phyloP scores from a whole-genome alignment of 2,888 invertebrate species.

The Eupithecia insigniata region DNA sequence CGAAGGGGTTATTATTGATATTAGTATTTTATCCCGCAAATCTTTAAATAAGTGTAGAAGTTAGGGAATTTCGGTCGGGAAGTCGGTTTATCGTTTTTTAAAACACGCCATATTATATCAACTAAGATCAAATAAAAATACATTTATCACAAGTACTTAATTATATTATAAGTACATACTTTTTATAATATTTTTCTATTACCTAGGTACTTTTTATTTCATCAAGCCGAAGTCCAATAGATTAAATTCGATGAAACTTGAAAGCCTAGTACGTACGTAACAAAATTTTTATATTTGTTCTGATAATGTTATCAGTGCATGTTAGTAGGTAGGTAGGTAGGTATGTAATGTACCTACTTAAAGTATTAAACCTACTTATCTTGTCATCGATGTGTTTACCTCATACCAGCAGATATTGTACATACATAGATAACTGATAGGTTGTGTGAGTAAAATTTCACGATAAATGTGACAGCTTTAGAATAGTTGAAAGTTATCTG shows the following conservation, averaged over 20 bases:
- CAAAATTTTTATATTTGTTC: not conserved
- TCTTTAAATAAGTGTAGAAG: no score
- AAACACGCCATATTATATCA: no score
- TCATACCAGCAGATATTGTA: not conserved
- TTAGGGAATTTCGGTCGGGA: no score
- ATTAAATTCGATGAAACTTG: not conserved
- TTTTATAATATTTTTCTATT: no score
- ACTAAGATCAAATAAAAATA: not conserved
- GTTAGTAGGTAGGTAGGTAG: not conserved
- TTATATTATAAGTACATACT: no score
- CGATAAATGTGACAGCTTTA: conserved; percentile 1
- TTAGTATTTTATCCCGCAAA: no score
- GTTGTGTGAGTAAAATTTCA: not conserved
- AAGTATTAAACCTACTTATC: not conserved
- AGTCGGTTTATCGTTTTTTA: no score
- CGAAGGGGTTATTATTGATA: no score
- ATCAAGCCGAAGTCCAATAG: not conserved
- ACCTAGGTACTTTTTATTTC: not conserved
- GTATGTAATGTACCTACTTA: not conserved
- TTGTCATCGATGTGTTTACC: conserved; percentile 2
- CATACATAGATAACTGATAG: not conserved
- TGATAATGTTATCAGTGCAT: not conserved
- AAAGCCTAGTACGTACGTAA: not conserved
- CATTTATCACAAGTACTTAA: not conserved
- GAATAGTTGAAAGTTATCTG: conserved; percentile 3